Base-by-base conservation (phyloP, 2,888 invertebrate species). In the Amphipyra tragopoginis region DNA sequence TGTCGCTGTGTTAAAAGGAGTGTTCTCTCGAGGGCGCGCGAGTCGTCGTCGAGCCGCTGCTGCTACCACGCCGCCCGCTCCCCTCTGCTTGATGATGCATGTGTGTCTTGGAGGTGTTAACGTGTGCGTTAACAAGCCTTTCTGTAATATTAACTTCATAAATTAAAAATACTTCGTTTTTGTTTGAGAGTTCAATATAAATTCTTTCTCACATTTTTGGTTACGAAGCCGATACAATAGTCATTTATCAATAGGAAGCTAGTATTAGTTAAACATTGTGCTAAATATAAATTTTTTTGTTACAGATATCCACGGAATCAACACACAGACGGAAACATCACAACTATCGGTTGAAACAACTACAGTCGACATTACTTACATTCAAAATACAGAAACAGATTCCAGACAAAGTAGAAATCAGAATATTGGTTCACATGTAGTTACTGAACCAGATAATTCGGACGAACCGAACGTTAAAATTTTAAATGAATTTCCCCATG, bases 271-370 rank as follows among this genome's bases (percentile, higher is more conserved):
- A 45, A 58, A 33, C 10, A 29, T 51, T 44, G 0, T 48, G 0
- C 7, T n/a, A 53, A 14, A 66, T 48, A 29, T 5, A 8, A 5
- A 21, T 13, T n/a, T 1, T 42, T 74, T 85, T 82, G 74, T 90
- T 90, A 14, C 89, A 93, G 93, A 80, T 77, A 71, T 86, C n/a
- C 82, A 84, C 58, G 86, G 80, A 72, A 84, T 83, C 38, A 87
- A 82, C 60, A 79, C 88, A 44, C 86, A 87, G 67, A 69, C 77
- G 49, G 82, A 82, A 54, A 34, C 53, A 56, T 53, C 55, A 51
- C 69, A 72, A 51, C 69, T 72, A 51, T 14, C 79, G 39, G 74
- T 68, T 48, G 72, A 85, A 60, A 65, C 77, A 36, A 78, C 82
- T 48, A 80, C 79, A 57, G 64, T 71, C 21, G 72, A 76, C 53